Percentiles rank a stretch among this genome's conserved stretches.
Evolutionary conservation across 2,797 vertebrate species (phyloP).

Genomic region (Numenius phaeopus): DNA sequence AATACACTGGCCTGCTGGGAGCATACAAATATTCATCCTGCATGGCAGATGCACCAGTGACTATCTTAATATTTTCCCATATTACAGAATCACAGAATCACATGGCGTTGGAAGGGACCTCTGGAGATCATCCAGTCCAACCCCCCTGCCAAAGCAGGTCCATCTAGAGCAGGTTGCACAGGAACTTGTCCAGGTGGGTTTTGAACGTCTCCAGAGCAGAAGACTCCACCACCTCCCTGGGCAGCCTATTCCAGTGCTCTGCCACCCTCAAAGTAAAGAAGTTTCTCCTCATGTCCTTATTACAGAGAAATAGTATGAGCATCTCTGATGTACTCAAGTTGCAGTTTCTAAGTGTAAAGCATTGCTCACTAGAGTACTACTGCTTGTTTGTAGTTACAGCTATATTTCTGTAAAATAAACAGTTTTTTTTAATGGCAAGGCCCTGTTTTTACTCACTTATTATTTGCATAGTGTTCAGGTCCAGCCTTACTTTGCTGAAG

Average conservation of each 20-base stretch:
- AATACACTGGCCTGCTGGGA: background rate
- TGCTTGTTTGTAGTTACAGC: background rate
- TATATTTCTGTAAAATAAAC: background rate
- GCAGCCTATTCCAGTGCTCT: too few species aligned
- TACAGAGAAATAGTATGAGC: background rate
- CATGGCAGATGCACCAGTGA: constrained; percentile 21
- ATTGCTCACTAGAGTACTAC: background rate
- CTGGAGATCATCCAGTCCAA: too few species aligned
- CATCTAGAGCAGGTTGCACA: too few species aligned
- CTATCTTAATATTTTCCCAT: background rate
- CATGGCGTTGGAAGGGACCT: too few species aligned
- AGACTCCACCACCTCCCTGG: too few species aligned
- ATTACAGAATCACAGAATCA: background rate
- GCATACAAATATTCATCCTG: background rate
- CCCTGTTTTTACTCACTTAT: constrained; percentile 88
- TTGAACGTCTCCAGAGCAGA: too few species aligned
- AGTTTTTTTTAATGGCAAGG: background rate
- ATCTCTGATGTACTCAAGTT: background rate
- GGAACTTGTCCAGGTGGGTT: too few species aligned
- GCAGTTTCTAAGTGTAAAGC: background rate
- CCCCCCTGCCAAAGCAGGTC: too few species aligned
- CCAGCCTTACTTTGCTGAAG: constrained; percentile 94
- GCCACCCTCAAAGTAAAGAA: too few species aligned
- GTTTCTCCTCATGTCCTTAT: background rate
- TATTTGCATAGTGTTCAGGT: constrained; percentile 91